Evolutionary conservation across 2,888 invertebrate genomes (phyloP).

Genomic region (Epinotia bilunana): DNA sequence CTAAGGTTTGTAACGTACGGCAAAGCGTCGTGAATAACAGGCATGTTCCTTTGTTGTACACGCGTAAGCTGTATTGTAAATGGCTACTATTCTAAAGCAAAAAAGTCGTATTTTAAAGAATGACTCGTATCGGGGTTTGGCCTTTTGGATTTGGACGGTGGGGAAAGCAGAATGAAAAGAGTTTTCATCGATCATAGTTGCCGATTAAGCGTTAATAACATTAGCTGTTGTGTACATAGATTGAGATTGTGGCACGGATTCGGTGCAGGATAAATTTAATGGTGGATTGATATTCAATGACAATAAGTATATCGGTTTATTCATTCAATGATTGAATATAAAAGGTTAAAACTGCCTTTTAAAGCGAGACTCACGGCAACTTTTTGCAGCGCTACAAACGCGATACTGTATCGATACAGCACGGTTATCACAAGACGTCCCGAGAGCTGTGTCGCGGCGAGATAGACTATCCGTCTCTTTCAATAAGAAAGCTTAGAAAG

Average conservation of each 20-base stretch:
- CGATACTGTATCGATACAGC: too few relatives aligned
- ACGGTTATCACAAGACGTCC: too few relatives aligned
- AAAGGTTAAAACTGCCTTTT: too few relatives aligned
- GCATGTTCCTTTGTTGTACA: constrained; percentile 54
- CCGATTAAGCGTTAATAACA: constrained; percentile 26
- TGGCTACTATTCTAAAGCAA: not conserved
- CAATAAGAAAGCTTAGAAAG: too few relatives aligned
- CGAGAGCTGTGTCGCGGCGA: too few relatives aligned
- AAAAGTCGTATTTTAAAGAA: not conserved
- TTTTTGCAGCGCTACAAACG: too few relatives aligned
- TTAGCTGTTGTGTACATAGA: constrained; percentile 36
- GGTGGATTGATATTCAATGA: not conserved
- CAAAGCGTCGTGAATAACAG: not conserved
- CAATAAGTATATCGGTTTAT: not conserved
- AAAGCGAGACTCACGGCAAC: too few relatives aligned
- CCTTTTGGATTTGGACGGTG: not conserved
- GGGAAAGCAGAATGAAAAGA: constrained; percentile 35
- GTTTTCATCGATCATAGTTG: constrained; percentile 41
- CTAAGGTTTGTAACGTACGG: not conserved
- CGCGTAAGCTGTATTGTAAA: constrained; percentile 26
- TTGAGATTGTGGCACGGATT: not conserved
- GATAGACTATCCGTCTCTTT: too few relatives aligned
- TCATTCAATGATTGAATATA: not conserved
- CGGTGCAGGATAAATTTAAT: not conserved
- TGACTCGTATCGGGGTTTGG: not conserved